phyloP scores from a whole-genome alignment of 2,888 invertebrate genomes.

The Pollenia amentaria region DNA sequence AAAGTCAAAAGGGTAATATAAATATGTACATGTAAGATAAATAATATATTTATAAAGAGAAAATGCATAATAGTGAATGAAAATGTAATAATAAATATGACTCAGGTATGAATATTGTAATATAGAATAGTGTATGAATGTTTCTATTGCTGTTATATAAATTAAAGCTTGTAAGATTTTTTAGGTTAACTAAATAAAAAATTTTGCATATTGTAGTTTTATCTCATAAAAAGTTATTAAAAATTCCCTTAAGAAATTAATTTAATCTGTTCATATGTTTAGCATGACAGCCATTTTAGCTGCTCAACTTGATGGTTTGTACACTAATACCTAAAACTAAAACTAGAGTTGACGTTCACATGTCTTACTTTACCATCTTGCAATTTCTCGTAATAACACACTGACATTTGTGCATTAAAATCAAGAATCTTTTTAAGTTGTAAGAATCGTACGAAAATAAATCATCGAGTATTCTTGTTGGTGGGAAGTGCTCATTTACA shows the following conservation, averaged over 20 bases:
- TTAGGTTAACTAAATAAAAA: conserved; percentile 19
- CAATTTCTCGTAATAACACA: conserved; percentile 6
- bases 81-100: conserved; percentile 33
- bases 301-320: not conserved
- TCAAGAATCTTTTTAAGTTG: conserved; percentile 13
- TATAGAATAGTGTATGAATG: not conserved
- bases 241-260: conserved; percentile 34
- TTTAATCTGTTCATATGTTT: conserved; percentile 36
- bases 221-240: conserved; percentile 11
- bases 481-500: not conserved
- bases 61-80: conserved; percentile 13
- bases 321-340: not conserved
- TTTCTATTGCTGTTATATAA: not conserved
- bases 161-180: conserved; percentile 26
- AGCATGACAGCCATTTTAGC: not conserved
- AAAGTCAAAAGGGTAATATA: not conserved
- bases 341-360: conserved; percentile 13
- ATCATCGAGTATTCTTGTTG: not conserved
- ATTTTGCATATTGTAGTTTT: conserved; percentile 22
- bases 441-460: too few species aligned
- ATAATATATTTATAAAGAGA: conserved; percentile 30
- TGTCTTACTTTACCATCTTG: conserved; percentile 2
- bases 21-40: not conserved
- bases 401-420: conserved; percentile 7
- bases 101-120: conserved; percentile 9